Evolutionary conservation across 92 coral and sea anemone genomes (phyloP).

Genomic region (Meandrina meandrites): DNA sequence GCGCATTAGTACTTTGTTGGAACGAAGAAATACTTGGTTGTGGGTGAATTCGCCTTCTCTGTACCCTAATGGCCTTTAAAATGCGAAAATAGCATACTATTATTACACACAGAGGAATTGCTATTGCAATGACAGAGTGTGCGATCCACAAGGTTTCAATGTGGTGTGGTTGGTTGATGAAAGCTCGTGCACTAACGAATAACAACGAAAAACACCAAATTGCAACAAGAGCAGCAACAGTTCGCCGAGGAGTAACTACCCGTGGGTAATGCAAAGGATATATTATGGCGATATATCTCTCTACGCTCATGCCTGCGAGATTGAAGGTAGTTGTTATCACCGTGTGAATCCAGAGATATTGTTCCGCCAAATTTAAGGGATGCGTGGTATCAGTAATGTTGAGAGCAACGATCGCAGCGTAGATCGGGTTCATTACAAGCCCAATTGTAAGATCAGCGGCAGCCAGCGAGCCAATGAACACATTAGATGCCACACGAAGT

Average conservation of each 20-base stretch:
- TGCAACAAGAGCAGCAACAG: neutral
- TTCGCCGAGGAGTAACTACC: conserved; percentile 6
- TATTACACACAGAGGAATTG: conserved; percentile 51
- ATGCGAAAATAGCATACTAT: conserved; percentile 58
- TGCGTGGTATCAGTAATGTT: neutral
- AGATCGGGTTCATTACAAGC: conserved; percentile 3
- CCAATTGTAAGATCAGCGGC: conserved; percentile 31
- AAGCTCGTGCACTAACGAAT: neutral
- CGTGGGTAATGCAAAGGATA: conserved; percentile 4
- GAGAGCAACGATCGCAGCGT: neutral
- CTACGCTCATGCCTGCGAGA: conserved; percentile 24
- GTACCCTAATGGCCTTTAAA: conserved; percentile 56
- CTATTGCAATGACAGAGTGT: conserved; percentile 38
- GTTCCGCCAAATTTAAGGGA: neutral
- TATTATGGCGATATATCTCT: conserved; percentile 25
- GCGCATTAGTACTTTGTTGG: neutral
- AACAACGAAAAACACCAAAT: conserved; percentile 20
- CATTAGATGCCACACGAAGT: conserved; percentile 6
- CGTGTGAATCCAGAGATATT: conserved; percentile 28
- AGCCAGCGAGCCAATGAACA: conserved; percentile 23
- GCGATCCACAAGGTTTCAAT: conserved; percentile 37
- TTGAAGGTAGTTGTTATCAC: conserved; percentile 33
- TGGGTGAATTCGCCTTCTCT: conserved; percentile 20
- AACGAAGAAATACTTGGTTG: neutral
- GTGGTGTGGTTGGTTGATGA: neutral